phyloP scores from a whole-genome alignment of 1,140 invertebrate genomes.

The Diorhabda elongata region DNA sequence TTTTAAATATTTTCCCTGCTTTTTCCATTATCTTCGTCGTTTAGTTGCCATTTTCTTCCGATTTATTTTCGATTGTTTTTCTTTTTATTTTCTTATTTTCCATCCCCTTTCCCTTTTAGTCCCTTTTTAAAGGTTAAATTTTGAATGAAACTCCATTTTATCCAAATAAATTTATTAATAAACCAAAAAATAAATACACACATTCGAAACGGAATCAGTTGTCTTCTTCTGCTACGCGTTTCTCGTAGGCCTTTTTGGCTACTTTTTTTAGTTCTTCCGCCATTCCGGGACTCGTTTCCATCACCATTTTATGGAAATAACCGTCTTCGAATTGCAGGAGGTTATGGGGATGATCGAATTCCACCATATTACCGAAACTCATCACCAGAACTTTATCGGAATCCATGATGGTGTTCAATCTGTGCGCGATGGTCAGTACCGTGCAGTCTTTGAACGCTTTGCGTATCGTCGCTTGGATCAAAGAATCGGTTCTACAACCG shows the following conservation, averaged over 20 bases:
- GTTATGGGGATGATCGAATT: constrained; percentile 41
- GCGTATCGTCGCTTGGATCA: constrained; percentile 59
- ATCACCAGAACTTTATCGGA: constrained; percentile 46
- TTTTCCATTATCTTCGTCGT: too few species aligned
- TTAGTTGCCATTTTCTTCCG: too few species aligned
- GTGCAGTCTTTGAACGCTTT: constrained; percentile 58
- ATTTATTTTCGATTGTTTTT: too few species aligned
- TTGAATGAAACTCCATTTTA: too few species aligned
- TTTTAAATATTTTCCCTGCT: too few species aligned
- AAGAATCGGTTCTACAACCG: constrained; percentile 49
- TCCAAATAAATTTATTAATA: too few species aligned
- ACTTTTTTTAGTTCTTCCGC: constrained; percentile 19
- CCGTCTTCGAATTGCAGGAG: constrained; percentile 48
- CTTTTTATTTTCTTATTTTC: too few species aligned
- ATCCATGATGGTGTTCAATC: constrained; percentile 74
- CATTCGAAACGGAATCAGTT: too few species aligned
- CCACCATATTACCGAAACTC: constrained; percentile 38
- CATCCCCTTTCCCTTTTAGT: too few species aligned
- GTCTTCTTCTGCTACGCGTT: not conserved
- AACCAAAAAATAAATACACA: too few species aligned
- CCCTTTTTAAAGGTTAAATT: too few species aligned
- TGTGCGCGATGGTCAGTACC: constrained; percentile 72
- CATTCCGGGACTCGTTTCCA: constrained; percentile 52
- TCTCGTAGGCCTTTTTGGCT: constrained; percentile 20
- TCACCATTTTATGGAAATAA: constrained; percentile 64